phyloP scores from a whole-genome alignment of 2,888 invertebrate genomes.

The Apodemia duryi region DNA sequence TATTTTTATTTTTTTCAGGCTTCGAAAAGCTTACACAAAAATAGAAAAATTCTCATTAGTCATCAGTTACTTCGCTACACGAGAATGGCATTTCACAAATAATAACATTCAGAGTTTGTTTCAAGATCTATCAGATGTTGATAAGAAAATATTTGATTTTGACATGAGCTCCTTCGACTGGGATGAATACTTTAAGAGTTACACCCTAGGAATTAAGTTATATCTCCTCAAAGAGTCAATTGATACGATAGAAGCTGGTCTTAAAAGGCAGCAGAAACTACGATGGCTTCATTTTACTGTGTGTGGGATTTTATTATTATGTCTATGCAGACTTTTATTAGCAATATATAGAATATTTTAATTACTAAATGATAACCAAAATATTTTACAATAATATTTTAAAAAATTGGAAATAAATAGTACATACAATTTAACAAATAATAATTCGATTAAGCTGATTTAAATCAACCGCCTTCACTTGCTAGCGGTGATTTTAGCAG shows the following conservation, averaged over 20 bases:
- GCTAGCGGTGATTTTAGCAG: no score
- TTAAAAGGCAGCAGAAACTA: slow-evolving; percentile 46
- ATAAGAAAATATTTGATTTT: slow-evolving; percentile 78
- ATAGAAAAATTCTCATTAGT: slow-evolving; percentile 82
- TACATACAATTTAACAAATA: no score
- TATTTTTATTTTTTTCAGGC: slow-evolving; percentile 56
- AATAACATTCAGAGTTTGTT: slow-evolving; percentile 68
- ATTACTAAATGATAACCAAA: no score
- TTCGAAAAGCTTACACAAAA: slow-evolving; percentile 82
- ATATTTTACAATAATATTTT: no score
- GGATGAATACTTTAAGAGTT: slow-evolving; percentile 81
- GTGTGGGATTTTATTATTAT: neutral
- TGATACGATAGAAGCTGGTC: slow-evolving; percentile 77
- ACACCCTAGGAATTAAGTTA: slow-evolving; percentile 80
- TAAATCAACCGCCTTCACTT: no score
- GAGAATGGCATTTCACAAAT: slow-evolving; percentile 81
- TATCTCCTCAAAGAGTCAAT: slow-evolving; percentile 84
- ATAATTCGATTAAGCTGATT: no score
- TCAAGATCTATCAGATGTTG: slow-evolving; percentile 65
- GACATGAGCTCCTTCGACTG: slow-evolving; percentile 81
- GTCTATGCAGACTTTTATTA: slow-evolving; percentile 25
- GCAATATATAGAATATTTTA: slow-evolving; percentile 18
- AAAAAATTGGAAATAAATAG: no score
- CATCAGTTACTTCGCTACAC: slow-evolving; percentile 82
- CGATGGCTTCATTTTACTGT: slow-evolving; percentile 27